Conservation (phyloP, 2,888 invertebrate genomes). For the Timandra comae region DNA sequence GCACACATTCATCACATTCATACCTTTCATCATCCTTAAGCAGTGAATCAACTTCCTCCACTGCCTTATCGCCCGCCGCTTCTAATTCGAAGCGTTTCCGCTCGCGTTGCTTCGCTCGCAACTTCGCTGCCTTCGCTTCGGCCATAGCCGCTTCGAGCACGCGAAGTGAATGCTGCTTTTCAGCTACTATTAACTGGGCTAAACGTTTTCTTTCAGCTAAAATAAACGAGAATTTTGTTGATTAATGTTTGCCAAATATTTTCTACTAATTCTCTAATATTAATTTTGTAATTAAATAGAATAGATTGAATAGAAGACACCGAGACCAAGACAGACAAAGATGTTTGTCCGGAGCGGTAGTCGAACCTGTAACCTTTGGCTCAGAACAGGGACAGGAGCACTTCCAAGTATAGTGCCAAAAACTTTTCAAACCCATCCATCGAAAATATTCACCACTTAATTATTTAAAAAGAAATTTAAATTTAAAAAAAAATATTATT, state of each 20-base stretch:
- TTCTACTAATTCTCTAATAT: neutral
- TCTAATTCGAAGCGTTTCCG: conserved; percentile 39
- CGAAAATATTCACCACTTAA: too few relatives aligned
- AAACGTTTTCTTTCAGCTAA: conserved; percentile 64
- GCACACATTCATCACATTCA: too few relatives aligned
- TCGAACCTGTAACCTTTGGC: neutral
- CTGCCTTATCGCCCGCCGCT: conserved; percentile 40
- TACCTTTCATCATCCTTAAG: conserved; percentile 59
- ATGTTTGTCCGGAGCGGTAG: neutral
- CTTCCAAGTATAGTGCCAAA: too few relatives aligned
- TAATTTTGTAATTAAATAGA: neutral
- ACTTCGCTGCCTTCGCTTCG: conserved; percentile 59
- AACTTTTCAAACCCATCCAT: too few relatives aligned
- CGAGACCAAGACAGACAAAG: neutral
- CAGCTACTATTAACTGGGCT: conserved; percentile 65
- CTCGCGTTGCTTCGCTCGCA: conserved; percentile 45
- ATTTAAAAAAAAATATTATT: too few relatives aligned
- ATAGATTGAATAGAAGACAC: neutral
- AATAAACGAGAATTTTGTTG: conserved; percentile 17
- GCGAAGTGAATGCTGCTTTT: conserved; percentile 63
- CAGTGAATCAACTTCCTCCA: conserved; percentile 57
- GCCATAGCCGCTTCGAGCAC: conserved; percentile 67
- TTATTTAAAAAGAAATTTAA: too few relatives aligned
- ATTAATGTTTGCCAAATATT: neutral
- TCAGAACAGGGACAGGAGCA: too few relatives aligned